Evolutionary conservation across 2,888 invertebrate species (phyloP), one percentile per base, ranked within the genome.

Genomic region (Crocallis elinguaria): DNA sequence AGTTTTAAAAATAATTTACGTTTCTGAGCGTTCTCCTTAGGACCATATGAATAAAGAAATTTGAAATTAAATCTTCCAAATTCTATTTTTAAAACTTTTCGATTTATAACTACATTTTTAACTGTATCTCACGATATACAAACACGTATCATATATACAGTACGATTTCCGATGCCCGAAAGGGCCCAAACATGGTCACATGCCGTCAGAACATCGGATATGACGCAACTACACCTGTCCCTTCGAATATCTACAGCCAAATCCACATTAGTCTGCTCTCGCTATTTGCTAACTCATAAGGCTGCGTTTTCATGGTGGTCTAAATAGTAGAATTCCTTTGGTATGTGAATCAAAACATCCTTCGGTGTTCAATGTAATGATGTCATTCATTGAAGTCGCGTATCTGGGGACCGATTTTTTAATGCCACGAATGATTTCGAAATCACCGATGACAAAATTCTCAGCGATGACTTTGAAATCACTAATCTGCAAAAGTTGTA

Each of bases 271-370:
- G 27, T 48, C 42, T 38, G 71, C 78, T 79, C 78, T 79, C 71
- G 68, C 69, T 82, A 62, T 80, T 80, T 71, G 73, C 67, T 51
- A 60, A 69, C 63, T 11, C 60, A 62, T 73, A 62, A 68, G 38
- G 21, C 54, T 54, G 43, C 32, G 43, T 30, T 16, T 32, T 25
- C 16, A 42, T 14, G 39, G 45, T 11, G 36, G 55, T 56, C 44
- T 12, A 36, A 48, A n/a, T 2, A n/a, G 27, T 17, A 1, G 8
- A 49, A 14, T 6, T 12, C 11, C 3, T 30, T 7, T 3, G 9
- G 3, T 11, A 16, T 49, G 38, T 27, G 16, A 38, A 37, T 21
- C 29, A 32, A 38, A 48, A 39, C 38, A 32, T 46, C 46, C 46
- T 38, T 12, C 39, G 16, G 12, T 9, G 13, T 8, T 33, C 3